phyloP scores from a whole-genome alignment of 2,113 vertebrate genomes.

The Chauna torquata region DNA sequence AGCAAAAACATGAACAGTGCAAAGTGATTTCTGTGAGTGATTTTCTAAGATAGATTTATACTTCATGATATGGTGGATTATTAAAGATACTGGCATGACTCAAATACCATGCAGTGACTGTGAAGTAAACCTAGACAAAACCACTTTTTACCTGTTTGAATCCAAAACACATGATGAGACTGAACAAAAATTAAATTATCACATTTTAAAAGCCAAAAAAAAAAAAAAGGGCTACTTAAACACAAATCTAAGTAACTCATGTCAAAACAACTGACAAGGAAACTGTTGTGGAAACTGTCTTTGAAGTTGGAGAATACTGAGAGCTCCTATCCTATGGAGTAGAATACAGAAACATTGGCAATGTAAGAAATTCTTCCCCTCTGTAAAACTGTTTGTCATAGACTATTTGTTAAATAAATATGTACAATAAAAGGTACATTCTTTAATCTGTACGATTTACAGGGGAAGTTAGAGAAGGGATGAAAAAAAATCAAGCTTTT shows the following conservation, averaged over 20 bases:
- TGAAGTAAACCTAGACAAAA: background rate
- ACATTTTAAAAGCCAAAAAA: background rate
- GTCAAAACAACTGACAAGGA: background rate
- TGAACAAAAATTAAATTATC: background rate
- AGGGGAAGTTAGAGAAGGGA: background rate
- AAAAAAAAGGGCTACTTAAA: background rate
- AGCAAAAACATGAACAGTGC: background rate
- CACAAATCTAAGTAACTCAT: background rate
- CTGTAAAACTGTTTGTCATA: background rate
- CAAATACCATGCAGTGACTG: background rate
- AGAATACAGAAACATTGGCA: background rate
- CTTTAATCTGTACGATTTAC: background rate
- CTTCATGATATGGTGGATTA: background rate
- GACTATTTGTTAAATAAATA: background rate
- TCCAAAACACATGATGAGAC: background rate
- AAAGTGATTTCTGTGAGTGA: background rate
- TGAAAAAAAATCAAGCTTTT: background rate
- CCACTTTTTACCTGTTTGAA: background rate
- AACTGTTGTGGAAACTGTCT: background rate
- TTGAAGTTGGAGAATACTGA: background rate
- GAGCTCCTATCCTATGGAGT: background rate
- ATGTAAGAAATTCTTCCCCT: background rate
- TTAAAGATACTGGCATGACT: background rate
- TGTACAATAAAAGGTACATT: background rate
- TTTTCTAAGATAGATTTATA: background rate